Percentiles rank a stretch among this genome's conserved stretches.
Conservation (phyloP, 2,797 vertebrate genomes). For the Chanos chanos region DNA sequence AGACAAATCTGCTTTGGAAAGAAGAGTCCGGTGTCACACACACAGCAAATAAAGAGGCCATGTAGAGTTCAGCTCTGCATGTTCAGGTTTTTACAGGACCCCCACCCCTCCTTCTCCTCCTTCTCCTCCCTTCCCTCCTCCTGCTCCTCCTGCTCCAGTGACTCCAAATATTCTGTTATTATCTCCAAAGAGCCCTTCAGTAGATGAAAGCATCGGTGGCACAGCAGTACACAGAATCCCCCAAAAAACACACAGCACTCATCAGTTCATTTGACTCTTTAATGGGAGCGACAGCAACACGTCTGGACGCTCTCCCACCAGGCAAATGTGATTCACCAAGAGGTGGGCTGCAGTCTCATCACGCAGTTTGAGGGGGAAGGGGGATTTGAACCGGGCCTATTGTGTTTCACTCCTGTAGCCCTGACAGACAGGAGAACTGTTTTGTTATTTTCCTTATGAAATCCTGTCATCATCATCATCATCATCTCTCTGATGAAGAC, state of each 20-base stretch:
- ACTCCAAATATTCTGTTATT: slow-evolving; percentile 18
- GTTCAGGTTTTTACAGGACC: background rate
- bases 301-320: slow-evolving; percentile 33
- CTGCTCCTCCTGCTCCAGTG: background rate
- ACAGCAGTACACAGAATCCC: background rate
- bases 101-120: background rate
- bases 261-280: slow-evolving; percentile 5
- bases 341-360: background rate
- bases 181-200: slow-evolving; percentile 10
- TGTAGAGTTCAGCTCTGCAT: slow-evolving; percentile 4
- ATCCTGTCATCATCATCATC: background rate
- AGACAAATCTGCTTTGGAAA: background rate
- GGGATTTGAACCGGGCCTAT: no score
- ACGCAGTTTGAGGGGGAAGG: no score
- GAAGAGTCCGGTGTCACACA: background rate
- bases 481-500: slow-evolving; percentile 1
- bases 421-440: slow-evolving; percentile 5
- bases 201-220: slow-evolving; percentile 26
- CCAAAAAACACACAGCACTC: slow-evolving; percentile 18
- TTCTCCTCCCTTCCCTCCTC: background rate
- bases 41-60: slow-evolving; percentile 2
- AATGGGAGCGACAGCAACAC: slow-evolving; percentile 23
- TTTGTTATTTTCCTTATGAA: slow-evolving; percentile 18
- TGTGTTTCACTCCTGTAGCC: slow-evolving; percentile 17
- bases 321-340: slow-evolving; percentile 18